These are phyloP conservation scores for Sitobion miscanthi DNA, from an alignment of 1,140 invertebrate genomes.

Conservation along the genomic window DNA sequence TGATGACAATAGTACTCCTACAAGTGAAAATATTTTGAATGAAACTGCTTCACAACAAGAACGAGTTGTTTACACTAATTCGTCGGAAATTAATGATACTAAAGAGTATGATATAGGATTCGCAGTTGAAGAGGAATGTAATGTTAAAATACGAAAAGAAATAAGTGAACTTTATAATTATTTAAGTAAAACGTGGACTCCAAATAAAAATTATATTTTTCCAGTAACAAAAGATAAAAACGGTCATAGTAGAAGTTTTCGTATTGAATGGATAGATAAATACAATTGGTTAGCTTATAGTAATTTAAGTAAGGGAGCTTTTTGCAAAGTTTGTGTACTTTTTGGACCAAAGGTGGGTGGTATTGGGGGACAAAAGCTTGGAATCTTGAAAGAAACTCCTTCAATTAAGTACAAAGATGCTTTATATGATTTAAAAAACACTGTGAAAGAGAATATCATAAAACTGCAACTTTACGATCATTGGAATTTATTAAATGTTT, in stretches of 20 bases:
- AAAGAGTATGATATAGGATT: neutral
- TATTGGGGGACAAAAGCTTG: neutral
- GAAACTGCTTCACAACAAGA: neutral
- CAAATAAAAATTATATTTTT: neutral
- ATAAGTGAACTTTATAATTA: neutral
- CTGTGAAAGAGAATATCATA: neutral
- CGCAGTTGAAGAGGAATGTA: neutral
- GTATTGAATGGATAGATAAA: neutral
- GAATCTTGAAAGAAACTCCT: neutral
- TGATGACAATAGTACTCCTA: slow-evolving; percentile 13
- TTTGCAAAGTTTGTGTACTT: slow-evolving; percentile 21
- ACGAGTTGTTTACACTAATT: neutral
- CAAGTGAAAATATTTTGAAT: neutral
- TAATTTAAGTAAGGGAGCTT: neutral
- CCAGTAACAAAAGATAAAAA: neutral
- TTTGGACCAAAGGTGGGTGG: neutral
- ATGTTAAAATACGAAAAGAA: neutral
- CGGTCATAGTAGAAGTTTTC: neutral
- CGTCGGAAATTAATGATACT: neutral
- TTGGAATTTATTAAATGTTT: slow-evolving; percentile 7
- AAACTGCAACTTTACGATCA: neutral
- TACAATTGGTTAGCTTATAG: neutral
- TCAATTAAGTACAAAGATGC: neutral
- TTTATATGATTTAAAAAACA: slow-evolving; percentile 13
- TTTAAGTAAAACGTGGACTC: neutral